These are phyloP conservation scores for Leptothorax acervorum DNA, from an alignment of 2,888 invertebrate species.

Conservation along the genomic window DNA sequence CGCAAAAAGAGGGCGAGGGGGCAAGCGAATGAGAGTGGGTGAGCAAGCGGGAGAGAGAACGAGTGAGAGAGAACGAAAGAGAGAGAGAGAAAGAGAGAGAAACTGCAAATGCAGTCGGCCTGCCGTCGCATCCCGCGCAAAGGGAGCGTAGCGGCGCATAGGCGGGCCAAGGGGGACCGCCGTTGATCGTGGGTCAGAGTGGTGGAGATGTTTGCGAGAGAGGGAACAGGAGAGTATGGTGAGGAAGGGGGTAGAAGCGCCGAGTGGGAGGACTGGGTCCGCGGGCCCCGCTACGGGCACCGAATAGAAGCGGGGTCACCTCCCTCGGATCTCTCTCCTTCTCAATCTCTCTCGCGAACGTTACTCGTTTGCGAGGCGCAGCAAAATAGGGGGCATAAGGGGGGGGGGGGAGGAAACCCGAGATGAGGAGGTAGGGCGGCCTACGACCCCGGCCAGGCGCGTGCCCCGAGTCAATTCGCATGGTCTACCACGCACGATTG, in stretches of 20 bases:
- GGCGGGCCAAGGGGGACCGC: conserved; percentile 71
- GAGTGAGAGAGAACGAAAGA: conserved; percentile 3
- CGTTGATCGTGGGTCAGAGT: conserved; percentile 50
- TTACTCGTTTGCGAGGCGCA: conserved; percentile 11
- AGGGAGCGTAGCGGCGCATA: conserved; percentile 57
- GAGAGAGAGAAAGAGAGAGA: conserved; percentile 14
- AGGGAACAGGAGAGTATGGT: conserved; percentile 25
- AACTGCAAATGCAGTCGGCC: conserved; percentile 20
- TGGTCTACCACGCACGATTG: conserved; percentile 74
- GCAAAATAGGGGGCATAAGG: conserved; percentile 26
- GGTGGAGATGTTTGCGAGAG: conserved; percentile 52
- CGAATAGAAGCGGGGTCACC: conserved; percentile 58
- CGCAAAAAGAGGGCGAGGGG: background rate
- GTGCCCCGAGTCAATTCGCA: conserved; percentile 82
- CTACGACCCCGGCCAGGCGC: conserved; percentile 79
- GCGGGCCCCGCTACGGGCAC: conserved; percentile 61
- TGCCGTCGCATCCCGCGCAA: conserved; percentile 60
- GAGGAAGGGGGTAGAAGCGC: conserved; percentile 51
- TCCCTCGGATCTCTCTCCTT: conserved; percentile 27
- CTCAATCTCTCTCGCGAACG: conserved; percentile 19
- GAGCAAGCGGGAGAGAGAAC: background rate
- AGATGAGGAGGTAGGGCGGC: conserved; percentile 73
- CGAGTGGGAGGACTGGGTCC: conserved; percentile 75
- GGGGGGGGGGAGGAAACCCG: conserved; percentile 5
- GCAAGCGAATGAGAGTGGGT: background rate